Conservation (phyloP, 53 echinoderm and acorn worm species). For the Holothuria leucospilota region DNA sequence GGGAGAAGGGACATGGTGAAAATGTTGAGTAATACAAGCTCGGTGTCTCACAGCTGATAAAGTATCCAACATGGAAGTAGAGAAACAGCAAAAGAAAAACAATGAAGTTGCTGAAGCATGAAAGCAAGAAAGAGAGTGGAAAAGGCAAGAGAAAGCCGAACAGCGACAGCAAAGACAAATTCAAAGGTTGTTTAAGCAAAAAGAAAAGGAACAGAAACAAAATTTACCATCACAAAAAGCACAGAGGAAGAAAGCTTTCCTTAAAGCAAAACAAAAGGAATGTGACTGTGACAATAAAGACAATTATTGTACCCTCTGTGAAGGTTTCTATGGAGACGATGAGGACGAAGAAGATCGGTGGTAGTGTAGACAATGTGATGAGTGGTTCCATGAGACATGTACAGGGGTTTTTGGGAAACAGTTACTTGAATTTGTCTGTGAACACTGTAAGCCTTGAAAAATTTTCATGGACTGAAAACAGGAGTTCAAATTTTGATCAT, state of each 20-base stretch:
- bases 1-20: too few species aligned
- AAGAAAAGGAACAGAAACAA: background rate
- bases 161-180: background rate
- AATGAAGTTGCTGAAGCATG: background rate
- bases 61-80: background rate
- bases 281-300: background rate
- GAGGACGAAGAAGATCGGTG: background rate
- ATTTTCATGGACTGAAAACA: too few species aligned
- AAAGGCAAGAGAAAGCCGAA: background rate
- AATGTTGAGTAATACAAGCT: background rate
- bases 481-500: too few species aligned
- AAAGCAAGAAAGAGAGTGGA: too few species aligned
- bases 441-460: too few species aligned
- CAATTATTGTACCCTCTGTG: background rate
- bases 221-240: background rate
- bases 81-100: background rate
- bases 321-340: background rate
- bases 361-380: background rate
- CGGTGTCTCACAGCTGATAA: background rate
- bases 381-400: constrained; percentile 15
- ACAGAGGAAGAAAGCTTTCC: background rate
- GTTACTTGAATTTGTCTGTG: too few species aligned
- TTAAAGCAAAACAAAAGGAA: background rate
- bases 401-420: background rate
- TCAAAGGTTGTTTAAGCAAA: background rate